Base-by-base conservation (phyloP, 2,113 vertebrate genomes). In the Lycaon pictus region DNA sequence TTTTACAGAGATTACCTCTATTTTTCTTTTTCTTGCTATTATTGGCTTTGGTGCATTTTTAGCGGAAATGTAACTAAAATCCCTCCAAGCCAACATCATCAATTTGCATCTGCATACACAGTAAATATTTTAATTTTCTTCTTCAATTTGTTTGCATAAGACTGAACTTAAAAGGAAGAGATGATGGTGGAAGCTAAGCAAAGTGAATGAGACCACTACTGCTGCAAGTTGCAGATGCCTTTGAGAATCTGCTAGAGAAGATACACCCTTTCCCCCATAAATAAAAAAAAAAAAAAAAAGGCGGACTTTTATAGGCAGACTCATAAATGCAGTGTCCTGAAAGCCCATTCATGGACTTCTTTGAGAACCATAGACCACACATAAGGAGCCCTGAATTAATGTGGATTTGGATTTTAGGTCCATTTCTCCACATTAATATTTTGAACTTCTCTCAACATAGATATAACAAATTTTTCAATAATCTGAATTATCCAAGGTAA, bases 51-150 rank as follows among this genome's bases (percentile, higher is more conserved):
- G 86, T 58, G 23, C 48, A 63, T 76, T 84, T 85, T 86, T n/a
- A 79, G 53, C 76, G 43, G 17, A 96, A 65, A 71, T 71, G 86
- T 72, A 87, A 79, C 79, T 90, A 20, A 87, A 94, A 82, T 77
- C 11, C 29, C 80, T 86, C 25, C 19, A 69, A 8, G 10, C 0
- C 20, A 76, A 16, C 23, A 83, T n/a, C 16, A 88, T 55, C 74
- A 51, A 22, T 69, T 92, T 95, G 69, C 15, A 74, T 82, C 32
- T 80, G 32, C 19, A 43, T 55, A 35, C 16, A 72, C 8, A 27
- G 32, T 90, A 86, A 76, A 65, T 69, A 93, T 76, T 91, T 97
- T 37, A 51, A 86, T 79, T 96, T 95, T 20, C 83, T 27, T 91
- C 56, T 87, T 76, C 3, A 51, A 17, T 69, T 35, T 71, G 2